Conservation (phyloP, 2,113 vertebrate genomes). For the Irena cyanogastra region DNA sequence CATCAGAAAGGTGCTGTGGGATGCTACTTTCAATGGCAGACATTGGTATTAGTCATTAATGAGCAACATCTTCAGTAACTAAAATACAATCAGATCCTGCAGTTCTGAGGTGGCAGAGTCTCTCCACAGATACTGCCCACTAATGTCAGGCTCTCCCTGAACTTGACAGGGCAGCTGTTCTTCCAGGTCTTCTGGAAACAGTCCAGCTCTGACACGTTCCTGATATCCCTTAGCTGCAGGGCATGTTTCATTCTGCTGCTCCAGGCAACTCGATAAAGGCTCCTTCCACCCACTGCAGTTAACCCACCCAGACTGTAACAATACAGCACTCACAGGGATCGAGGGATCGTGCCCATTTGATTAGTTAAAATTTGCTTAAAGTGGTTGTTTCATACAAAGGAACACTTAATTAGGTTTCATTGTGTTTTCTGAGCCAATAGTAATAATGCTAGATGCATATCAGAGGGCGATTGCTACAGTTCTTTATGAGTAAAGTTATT, state of each 20-base stretch:
- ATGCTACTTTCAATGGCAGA: neutral
- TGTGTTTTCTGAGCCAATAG: neutral
- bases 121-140: neutral
- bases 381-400: neutral
- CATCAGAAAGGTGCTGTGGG: neutral
- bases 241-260: neutral
- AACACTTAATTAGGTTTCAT: neutral
- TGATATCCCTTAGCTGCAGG: neutral
- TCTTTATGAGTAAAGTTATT: neutral
- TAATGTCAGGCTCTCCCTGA: neutral
- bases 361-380: neutral
- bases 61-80: neutral
- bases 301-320: neutral
- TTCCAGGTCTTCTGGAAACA: neutral
- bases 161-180: neutral
- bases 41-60: neutral
- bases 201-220: neutral
- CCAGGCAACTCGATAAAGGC: neutral
- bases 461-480: neutral
- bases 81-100: neutral
- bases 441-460: neutral
- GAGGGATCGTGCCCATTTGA: neutral
- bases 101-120: neutral
- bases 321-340: rapidly evolving
- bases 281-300: neutral